These are phyloP conservation scores for Sphaeramia orbicularis DNA, from an alignment of 2,797 vertebrate genomes.

Conservation along the genomic window DNA sequence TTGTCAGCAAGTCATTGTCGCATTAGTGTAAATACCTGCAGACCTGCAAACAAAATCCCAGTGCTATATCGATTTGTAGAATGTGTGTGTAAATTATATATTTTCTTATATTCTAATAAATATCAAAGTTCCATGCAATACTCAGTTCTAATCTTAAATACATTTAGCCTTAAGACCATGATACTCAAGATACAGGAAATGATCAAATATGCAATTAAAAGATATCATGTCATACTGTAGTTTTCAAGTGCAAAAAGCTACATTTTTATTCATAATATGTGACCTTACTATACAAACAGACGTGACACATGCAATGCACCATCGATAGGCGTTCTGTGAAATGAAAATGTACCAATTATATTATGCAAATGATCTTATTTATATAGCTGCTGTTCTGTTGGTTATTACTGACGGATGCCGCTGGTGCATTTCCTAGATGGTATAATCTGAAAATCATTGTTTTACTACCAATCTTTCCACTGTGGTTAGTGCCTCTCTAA, in stretches of 20 bases:
- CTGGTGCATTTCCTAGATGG: background rate
- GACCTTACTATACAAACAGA: background rate
- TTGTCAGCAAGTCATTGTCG: background rate
- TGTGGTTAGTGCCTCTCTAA: background rate
- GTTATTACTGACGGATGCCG: constrained; percentile 4
- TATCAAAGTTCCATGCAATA: too few species aligned
- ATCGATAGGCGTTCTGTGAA: background rate
- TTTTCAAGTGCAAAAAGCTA: background rate
- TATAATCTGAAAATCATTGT: background rate
- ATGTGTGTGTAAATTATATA: too few species aligned
- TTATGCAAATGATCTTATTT: background rate
- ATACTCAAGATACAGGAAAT: constrained; percentile 2
- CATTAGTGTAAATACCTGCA: too few species aligned
- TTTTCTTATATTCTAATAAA: background rate
- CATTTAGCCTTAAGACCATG: background rate
- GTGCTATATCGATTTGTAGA: too few species aligned
- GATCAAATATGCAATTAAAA: constrained; percentile 33
- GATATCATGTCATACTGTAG: constrained; percentile 6
- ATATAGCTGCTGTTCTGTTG: background rate
- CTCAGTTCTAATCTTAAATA: constrained; percentile 8
- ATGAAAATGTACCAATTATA: background rate
- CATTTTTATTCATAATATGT: background rate
- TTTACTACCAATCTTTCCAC: background rate
- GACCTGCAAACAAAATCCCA: too few species aligned
- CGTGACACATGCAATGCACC: background rate